phyloP scores from a whole-genome alignment of 2,797 vertebrate genomes.

The Muscicapa striata region DNA sequence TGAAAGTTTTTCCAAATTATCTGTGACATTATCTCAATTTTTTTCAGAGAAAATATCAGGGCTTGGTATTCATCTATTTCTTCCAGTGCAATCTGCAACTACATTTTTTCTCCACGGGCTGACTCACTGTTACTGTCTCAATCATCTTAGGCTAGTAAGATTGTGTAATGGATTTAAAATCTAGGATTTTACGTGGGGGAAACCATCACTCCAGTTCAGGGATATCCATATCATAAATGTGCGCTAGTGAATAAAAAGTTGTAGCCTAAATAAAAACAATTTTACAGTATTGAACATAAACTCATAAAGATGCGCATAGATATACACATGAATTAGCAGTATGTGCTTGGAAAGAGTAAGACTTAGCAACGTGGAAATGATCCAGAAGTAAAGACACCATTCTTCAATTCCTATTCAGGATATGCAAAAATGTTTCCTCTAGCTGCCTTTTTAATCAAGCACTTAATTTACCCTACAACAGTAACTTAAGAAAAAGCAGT shows the following conservation, averaged over 20 bases:
- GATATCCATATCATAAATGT: not conserved
- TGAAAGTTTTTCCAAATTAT: not conserved
- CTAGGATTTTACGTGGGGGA: accelerated
- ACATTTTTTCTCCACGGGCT: not conserved
- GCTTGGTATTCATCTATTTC: not conserved
- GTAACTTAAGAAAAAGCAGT: not conserved
- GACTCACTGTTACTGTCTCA: not conserved
- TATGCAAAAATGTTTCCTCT: not conserved
- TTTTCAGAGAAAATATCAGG: not conserved
- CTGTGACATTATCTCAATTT: not conserved
- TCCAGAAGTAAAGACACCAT: not conserved
- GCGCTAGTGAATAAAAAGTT: not conserved
- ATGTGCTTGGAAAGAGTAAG: not conserved
- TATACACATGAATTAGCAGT: not conserved
- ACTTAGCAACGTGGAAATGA: not conserved
- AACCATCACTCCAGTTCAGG: not conserved
- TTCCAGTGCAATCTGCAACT: not conserved
- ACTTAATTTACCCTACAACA: not conserved
- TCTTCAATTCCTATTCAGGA: not conserved
- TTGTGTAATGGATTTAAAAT: not conserved
- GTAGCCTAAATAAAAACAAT: not conserved
- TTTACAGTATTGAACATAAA: not conserved
- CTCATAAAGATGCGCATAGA: not conserved
- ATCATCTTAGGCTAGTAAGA: not conserved
- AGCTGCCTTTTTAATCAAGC: not conserved